phyloP scores from a whole-genome alignment of 2,113 vertebrate species.

The Brachyhypopomus occidentalis region DNA sequence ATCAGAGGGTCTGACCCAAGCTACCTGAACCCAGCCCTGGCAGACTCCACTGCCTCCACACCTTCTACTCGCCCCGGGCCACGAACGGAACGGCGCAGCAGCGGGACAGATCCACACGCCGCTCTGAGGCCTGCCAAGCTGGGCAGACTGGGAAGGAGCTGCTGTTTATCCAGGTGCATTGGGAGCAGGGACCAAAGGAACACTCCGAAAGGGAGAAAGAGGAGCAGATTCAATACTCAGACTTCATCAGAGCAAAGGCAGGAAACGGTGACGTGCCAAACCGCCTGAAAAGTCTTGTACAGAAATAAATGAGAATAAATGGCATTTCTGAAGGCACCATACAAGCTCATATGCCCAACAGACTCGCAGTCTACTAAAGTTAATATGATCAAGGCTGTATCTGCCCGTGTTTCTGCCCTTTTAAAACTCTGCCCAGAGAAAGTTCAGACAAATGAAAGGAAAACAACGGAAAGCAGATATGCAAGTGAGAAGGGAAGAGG shows the following conservation, averaged over 20 bases:
- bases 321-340: neutral
- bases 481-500: slow-evolving; percentile 5
- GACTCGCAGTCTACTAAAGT: neutral
- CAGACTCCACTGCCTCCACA: neutral
- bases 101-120: neutral
- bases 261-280: neutral
- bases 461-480: slow-evolving; percentile 38
- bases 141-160: slow-evolving; percentile 30
- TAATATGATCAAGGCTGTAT: neutral
- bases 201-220: slow-evolving; percentile 47
- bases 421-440: neutral
- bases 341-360: neutral
- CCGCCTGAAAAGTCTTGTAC: neutral
- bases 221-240: slow-evolving; percentile 15
- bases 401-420: neutral
- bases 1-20: slow-evolving; percentile 19
- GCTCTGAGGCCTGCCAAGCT: neutral
- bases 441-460: slow-evolving; percentile 34
- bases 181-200: slow-evolving; percentile 38
- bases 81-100: neutral
- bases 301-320: neutral
- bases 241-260: neutral
- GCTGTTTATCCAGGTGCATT: slow-evolving; percentile 58
- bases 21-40: slow-evolving; percentile 26
- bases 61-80: neutral